Base-by-base conservation (phyloP, 2,113 vertebrate genomes). In the Sceloporus tristichus region DNA sequence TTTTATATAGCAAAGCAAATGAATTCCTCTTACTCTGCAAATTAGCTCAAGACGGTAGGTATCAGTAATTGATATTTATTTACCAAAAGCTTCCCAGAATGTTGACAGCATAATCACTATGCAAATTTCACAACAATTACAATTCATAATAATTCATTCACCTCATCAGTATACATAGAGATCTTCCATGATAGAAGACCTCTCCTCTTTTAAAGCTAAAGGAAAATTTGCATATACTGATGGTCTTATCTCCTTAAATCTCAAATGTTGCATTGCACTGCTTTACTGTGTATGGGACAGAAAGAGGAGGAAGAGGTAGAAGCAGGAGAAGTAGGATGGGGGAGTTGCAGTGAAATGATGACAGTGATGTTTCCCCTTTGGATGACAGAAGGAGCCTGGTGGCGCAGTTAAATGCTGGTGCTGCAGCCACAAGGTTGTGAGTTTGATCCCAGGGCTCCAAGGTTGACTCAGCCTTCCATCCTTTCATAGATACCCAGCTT, bases 51-150 rank as follows among this genome's bases (percentile, higher is more conserved):
- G 59, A 81, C 59, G 68, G 76, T 86, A 82, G 86, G 82, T 76
- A 79, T 66, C 86, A 34, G 74, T 90, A 85, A 91, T 83, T 93
- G 91, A 88, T 86, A 89, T 84, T 90, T 93, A 91, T 89, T 93
- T 89, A 90, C 79, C 85, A 87, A 84, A 48, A 29, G 56, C 85
- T 79, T 90, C 40, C 81, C 79, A 81, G 84, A 85, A 79, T 38
- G 56, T 77, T 66, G 56, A 81, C 38, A 85, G 76, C 40, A 88
- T 90, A 92, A 92, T 91, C 73, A 81, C 85, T 73, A 27, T 88
- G 83, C 27, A 53, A n/a, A 87, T 89, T 34, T 84, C 54, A 73
- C 81, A 82, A 87, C 82, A 86, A 25, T 90, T 86, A 86, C 0
- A 0, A 80, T 88, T 75, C 80, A 78, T 86, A 81, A 68, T 81